Conservation (phyloP, 1,140 invertebrate genomes). For the Drosophila bipectinata region DNA sequence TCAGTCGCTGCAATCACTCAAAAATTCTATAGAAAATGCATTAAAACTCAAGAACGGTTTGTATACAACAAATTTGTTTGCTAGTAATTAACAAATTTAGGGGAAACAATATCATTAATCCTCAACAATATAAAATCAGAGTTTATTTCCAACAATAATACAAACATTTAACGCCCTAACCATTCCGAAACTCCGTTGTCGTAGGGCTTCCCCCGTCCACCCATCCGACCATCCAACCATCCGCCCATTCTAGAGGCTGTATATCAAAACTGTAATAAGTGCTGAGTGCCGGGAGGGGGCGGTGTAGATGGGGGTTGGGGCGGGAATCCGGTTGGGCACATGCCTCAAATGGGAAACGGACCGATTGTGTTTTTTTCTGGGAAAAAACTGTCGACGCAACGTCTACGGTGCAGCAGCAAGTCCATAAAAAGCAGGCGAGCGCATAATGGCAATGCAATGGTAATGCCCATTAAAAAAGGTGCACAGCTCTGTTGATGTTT, state of each 20-base stretch:
- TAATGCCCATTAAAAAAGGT: slow-evolving; percentile 76
- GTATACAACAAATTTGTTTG: slow-evolving; percentile 79
- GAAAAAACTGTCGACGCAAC: slow-evolving; percentile 80
- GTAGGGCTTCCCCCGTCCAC: slow-evolving; percentile 37
- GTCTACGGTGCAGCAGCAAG: slow-evolving; percentile 63
- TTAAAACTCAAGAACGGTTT: slow-evolving; percentile 76
- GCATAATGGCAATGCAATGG: slow-evolving; percentile 77
- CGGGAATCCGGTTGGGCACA: slow-evolving; percentile 48
- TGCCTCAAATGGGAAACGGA: slow-evolving; percentile 49
- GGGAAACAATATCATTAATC: slow-evolving; percentile 81
- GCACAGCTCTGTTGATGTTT: slow-evolving; percentile 62
- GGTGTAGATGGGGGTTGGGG: slow-evolving; percentile 6
- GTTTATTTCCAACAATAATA: slow-evolving; percentile 83
- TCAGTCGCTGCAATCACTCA: slow-evolving; percentile 62
- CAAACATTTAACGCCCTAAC: slow-evolving; percentile 63
- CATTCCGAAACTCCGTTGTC: slow-evolving; percentile 39
- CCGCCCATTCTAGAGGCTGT: slow-evolving; percentile 20
- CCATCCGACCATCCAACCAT: slow-evolving; percentile 21
- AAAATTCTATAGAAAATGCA: slow-evolving; percentile 79
- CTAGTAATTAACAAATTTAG: slow-evolving; percentile 82
- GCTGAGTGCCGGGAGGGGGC: slow-evolving; percentile 38
- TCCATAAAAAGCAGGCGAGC: slow-evolving; percentile 72
- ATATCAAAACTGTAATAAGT: slow-evolving; percentile 77
- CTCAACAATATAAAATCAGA: slow-evolving; percentile 78
- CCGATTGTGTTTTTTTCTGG: slow-evolving; percentile 74